phyloP scores from a whole-genome alignment of 2,888 invertebrate genomes.

The Pseudococcus jackbeardsleyi region DNA sequence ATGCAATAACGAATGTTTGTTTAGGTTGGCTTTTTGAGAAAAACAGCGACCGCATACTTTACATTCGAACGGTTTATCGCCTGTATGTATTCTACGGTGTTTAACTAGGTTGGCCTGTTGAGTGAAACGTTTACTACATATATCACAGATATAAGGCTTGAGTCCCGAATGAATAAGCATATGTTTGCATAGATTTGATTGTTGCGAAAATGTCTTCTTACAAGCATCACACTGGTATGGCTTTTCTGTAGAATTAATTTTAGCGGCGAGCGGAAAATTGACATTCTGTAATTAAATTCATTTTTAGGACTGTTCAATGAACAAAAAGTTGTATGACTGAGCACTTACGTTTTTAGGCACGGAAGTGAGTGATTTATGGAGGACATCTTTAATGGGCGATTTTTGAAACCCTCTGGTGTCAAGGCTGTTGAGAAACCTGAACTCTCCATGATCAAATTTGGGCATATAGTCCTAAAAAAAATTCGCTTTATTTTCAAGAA shows the following conservation, averaged over 20 bases:
- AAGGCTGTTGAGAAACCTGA: not conserved
- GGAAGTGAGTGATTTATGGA: slow-evolving; percentile 14
- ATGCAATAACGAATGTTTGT: slow-evolving; percentile 67
- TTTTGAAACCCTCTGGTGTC: not conserved
- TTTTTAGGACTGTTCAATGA: not conserved
- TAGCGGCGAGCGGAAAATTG: slow-evolving; percentile 6
- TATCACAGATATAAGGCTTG: slow-evolving; percentile 67
- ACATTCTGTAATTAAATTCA: not conserved
- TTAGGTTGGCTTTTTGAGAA: slow-evolving; percentile 67
- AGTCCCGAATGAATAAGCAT: slow-evolving; percentile 69
- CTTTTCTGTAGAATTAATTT: slow-evolving; percentile 68
- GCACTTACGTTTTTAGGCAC: slow-evolving; percentile 18
- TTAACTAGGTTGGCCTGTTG: slow-evolving; percentile 68
- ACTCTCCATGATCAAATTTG: slow-evolving; percentile 20
- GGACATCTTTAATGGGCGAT: slow-evolving; percentile 15
- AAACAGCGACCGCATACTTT: slow-evolving; percentile 68
- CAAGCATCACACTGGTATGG: slow-evolving; percentile 69
- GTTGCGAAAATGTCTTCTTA: slow-evolving; percentile 69
- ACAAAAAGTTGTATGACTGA: not conserved
- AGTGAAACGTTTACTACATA: slow-evolving; percentile 67
- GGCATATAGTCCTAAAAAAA: slow-evolving; percentile 15
- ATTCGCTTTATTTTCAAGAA: not conserved
- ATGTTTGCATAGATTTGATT: slow-evolving; percentile 69
- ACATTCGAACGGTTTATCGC: slow-evolving; percentile 69
- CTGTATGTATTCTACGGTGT: slow-evolving; percentile 67